phyloP scores from a whole-genome alignment of 2,113 vertebrate species.

The Hippocampus zosterae region DNA sequence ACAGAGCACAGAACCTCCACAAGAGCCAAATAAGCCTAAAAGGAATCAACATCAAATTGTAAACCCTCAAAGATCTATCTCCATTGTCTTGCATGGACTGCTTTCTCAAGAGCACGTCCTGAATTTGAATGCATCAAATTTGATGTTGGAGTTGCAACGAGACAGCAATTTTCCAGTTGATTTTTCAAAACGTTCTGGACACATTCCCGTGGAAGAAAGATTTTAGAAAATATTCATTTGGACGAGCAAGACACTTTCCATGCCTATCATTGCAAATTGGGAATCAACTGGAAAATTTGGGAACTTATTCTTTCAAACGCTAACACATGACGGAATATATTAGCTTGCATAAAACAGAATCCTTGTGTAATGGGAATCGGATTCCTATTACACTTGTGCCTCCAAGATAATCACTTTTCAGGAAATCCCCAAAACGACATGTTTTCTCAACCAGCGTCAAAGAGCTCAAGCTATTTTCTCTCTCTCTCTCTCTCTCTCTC shows the following conservation, averaged over 20 bases:
- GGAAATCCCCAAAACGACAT: background rate
- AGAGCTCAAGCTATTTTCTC: no score
- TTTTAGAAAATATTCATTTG: background rate
- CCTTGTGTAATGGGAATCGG: no score
- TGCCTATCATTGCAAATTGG: background rate
- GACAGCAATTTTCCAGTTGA: background rate
- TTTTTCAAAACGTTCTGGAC: background rate
- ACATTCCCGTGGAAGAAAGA: background rate
- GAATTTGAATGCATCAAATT: background rate
- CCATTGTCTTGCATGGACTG: background rate
- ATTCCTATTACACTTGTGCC: no score
- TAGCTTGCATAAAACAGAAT: no score
- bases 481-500: no score
- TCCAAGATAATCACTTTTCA: no score
- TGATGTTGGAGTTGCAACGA: no score
- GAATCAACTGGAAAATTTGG: background rate
- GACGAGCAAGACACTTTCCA: background rate
- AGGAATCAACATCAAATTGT: conserved; percentile 7
- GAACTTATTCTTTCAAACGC: no score
- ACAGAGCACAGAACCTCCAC: background rate
- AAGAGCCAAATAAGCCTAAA: background rate
- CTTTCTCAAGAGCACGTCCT: background rate
- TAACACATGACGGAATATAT: background rate
- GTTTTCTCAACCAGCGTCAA: no score
- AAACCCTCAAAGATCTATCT: background rate